Conservation (phyloP, 2,113 vertebrate species). For the Accipiter cooperii region DNA sequence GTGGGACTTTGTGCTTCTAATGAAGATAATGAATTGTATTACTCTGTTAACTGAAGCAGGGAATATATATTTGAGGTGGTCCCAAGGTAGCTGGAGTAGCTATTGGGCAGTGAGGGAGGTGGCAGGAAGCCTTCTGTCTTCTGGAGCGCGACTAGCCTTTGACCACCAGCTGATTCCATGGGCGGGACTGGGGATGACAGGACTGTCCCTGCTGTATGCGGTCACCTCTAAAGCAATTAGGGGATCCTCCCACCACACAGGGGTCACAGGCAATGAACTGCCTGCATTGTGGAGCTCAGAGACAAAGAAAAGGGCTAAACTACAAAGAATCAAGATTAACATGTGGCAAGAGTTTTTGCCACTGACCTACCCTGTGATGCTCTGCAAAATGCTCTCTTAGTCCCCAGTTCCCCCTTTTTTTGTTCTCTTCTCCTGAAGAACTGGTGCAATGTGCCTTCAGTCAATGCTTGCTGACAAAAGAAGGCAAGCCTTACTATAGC, state of each 20-base stretch:
- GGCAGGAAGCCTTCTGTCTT: neutral
- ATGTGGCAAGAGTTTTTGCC: neutral
- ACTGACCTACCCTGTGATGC: neutral
- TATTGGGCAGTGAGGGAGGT: neutral
- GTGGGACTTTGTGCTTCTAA: neutral
- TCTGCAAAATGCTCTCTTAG: neutral
- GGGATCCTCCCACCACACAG: neutral
- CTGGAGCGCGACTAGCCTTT: neutral
- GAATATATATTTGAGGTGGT: neutral
- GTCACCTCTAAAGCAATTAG: neutral
- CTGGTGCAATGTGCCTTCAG: neutral
- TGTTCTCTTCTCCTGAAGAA: neutral
- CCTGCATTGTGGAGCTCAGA: neutral
- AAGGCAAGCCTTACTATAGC: neutral
- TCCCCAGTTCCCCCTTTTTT: neutral
- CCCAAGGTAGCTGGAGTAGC: neutral
- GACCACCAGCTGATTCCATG: neutral
- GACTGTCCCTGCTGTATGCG: neutral
- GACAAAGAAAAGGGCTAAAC: neutral
- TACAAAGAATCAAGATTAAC: neutral
- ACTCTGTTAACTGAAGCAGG: neutral
- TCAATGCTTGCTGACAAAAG: neutral
- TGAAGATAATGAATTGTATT: neutral
- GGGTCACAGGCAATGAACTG: neutral
- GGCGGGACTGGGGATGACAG: neutral